Conservation (phyloP, 2,888 invertebrate species). For the Oscheius myriophilus region DNA sequence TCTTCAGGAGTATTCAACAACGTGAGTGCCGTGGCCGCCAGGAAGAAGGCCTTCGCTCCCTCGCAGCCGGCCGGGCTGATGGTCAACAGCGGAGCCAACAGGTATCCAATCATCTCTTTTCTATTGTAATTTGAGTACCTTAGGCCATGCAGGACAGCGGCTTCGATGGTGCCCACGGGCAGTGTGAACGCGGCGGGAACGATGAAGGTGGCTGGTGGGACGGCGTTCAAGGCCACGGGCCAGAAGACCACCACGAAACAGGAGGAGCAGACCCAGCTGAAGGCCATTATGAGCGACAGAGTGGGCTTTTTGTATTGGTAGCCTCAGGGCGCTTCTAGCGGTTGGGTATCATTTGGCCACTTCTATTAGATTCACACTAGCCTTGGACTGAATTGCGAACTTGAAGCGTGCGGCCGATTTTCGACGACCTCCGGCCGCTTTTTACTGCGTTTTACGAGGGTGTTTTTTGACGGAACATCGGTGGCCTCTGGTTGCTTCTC, state of each 20-base stretch:
- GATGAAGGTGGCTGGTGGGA: slow-evolving; percentile 35
- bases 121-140: neutral
- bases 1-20: slow-evolving; percentile 13
- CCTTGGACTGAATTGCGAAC: too few species aligned
- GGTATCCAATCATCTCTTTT: neutral
- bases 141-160: neutral
- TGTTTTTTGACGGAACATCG: too few species aligned
- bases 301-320: too few species aligned
- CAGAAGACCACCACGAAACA: slow-evolving; percentile 38
- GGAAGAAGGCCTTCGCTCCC: neutral
- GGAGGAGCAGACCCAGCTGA: slow-evolving; percentile 40
- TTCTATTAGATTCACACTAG: too few species aligned
- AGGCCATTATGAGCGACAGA: slow-evolving; percentile 35
- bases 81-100: neutral
- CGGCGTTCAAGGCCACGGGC: slow-evolving; percentile 29
- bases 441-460: too few species aligned
- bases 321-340: too few species aligned
- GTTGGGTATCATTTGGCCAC: too few species aligned
- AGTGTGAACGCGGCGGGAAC: slow-evolving; percentile 30
- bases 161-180: neutral
- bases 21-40: slow-evolving; percentile 10
- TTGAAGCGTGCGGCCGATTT: too few species aligned
- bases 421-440: too few species aligned
- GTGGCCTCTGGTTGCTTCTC: too few species aligned
- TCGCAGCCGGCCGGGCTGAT: slow-evolving; percentile 2